These are phyloP conservation scores for Lasiurus cinereus DNA, from an alignment of 2,113 vertebrate species.

Conservation along the genomic window DNA sequence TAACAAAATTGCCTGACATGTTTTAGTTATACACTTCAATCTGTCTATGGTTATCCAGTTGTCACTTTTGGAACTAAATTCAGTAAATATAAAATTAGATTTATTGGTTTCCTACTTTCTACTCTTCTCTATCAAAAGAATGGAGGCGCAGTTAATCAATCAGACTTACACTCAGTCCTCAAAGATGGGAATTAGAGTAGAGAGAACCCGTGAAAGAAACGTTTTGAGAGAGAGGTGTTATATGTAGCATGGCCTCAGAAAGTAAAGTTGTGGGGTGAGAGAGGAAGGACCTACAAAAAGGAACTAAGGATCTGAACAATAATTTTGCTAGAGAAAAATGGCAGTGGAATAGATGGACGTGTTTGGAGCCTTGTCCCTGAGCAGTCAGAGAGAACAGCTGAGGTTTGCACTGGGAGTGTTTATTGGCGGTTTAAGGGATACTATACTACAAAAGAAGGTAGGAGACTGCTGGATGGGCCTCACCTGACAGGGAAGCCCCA, in stretches of 20 bases:
- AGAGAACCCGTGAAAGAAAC: neutral
- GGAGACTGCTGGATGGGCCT: too few species aligned
- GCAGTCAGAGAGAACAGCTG: too few species aligned
- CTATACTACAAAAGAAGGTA: too few species aligned
- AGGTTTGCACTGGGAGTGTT: too few species aligned
- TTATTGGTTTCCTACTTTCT: constrained; percentile 43
- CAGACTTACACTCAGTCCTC: constrained; percentile 31
- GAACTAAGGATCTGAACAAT: constrained; percentile 32
- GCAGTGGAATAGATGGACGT: too few species aligned
- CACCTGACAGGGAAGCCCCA: too few species aligned
- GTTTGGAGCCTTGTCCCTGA: too few species aligned
- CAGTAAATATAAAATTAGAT: constrained; percentile 12
- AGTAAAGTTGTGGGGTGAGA: neutral
- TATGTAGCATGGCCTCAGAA: neutral
- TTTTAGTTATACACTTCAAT: constrained; percentile 27
- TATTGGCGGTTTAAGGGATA: too few species aligned
- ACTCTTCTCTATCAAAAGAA: constrained; percentile 46
- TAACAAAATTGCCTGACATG: neutral
- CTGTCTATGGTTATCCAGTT: neutral
- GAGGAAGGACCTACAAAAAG: constrained; percentile 1
- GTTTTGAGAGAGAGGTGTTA: neutral
- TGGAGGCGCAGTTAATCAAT: neutral
- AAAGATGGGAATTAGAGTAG: constrained; percentile 30
- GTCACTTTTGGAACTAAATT: constrained; percentile 40
- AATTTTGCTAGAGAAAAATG: neutral